Conservation (phyloP, 2,113 vertebrate genomes). For the Gavialis gangeticus region DNA sequence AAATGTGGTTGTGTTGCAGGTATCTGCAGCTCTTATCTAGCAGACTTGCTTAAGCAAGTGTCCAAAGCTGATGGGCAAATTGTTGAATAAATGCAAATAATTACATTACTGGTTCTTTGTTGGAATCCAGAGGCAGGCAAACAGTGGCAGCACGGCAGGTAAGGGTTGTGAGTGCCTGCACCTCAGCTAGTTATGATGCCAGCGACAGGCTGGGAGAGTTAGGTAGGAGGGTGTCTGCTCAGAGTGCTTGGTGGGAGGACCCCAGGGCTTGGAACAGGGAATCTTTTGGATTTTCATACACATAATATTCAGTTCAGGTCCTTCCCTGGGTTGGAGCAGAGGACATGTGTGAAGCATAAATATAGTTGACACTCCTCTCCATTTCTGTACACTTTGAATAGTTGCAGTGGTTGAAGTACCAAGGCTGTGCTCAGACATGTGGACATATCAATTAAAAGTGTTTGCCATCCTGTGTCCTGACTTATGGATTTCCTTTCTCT, state of each 20-base stretch:
- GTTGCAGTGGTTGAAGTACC: not conserved
- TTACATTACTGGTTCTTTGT: not conserved
- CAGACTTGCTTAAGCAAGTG: not conserved
- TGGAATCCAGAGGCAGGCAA: not conserved
- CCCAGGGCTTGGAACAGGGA: accelerated
- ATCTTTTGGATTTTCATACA: not conserved
- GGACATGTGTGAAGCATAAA: not conserved
- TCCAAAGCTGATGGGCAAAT: not conserved
- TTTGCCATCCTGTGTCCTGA: not conserved
- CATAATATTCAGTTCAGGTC: accelerated
- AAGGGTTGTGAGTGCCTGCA: not conserved
- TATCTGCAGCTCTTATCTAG: not conserved
- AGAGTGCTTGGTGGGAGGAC: not conserved
- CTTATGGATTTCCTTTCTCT: not conserved
- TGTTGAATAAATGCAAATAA: not conserved
- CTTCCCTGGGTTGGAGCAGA: accelerated
- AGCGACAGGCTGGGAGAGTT: not conserved
- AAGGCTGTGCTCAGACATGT: not conserved
- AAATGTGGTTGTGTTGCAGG: not conserved
- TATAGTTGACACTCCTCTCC: not conserved
- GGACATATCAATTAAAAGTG: not conserved
- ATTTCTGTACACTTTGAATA: not conserved
- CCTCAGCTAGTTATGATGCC: not conserved
- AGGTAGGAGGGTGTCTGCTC: not conserved
- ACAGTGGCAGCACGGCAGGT: not conserved